Conservation (phyloP, 2,113 vertebrate species). For the Triplophysa dalaica region DNA sequence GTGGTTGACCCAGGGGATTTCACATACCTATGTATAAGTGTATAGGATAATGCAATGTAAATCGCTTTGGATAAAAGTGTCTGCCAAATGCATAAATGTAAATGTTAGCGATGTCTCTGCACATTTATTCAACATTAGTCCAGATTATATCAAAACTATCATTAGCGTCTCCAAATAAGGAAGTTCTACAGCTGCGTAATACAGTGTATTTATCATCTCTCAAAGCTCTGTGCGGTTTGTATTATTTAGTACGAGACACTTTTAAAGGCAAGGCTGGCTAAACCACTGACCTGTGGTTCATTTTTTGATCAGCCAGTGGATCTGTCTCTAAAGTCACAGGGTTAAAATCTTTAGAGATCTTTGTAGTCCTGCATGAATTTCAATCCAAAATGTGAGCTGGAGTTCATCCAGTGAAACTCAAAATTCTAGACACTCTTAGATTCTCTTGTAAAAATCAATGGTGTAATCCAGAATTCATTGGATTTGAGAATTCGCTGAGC, state of each 20-base stretch:
- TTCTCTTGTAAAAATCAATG: not conserved
- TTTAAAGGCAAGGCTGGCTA: not conserved
- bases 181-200: constrained; percentile 2
- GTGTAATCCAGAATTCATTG: not conserved
- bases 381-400: not conserved
- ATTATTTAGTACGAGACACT: not conserved
- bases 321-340: not conserved
- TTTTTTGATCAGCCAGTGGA: not conserved
- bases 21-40: no score
- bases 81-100: no score
- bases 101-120: not conserved
- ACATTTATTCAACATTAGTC: constrained; percentile 1
- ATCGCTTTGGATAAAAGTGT: no score
- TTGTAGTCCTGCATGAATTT: not conserved
- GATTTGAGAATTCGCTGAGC: not conserved
- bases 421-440: no score
- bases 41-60: no score
- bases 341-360: not conserved
- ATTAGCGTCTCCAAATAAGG: constrained; percentile 20
- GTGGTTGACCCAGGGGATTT: no score
- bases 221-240: not conserved
- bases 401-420: not conserved
- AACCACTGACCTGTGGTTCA: not conserved
- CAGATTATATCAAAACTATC: constrained; percentile 5
- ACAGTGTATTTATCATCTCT: not conserved